Evolutionary conservation across 2,888 invertebrate species (phyloP).

Genomic region (Ariolimax columbianus): DNA sequence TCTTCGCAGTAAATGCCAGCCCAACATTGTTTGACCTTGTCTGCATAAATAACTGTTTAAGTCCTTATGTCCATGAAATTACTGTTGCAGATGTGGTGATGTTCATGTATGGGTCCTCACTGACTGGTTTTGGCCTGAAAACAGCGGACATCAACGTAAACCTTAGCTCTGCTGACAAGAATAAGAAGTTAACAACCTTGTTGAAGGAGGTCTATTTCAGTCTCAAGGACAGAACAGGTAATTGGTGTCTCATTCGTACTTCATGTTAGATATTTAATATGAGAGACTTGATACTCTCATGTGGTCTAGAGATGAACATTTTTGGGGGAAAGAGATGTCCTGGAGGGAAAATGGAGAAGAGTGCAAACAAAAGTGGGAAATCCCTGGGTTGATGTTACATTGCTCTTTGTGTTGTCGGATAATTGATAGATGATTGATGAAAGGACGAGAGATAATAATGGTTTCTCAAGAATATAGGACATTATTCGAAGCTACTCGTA

Average conservation of each 20-base stretch:
- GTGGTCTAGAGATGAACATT: background rate
- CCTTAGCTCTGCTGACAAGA: conserved; percentile 57
- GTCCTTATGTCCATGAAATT: background rate
- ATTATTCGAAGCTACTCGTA: too few species aligned
- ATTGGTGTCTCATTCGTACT: background rate
- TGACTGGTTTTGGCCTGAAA: conserved; percentile 78
- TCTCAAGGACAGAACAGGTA: conserved; percentile 44
- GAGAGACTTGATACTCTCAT: background rate
- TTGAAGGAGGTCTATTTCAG: conserved; percentile 32
- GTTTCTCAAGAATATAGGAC: too few species aligned
- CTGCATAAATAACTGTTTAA: too few species aligned
- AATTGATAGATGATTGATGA: too few species aligned
- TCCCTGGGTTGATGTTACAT: too few species aligned
- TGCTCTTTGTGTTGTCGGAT: too few species aligned
- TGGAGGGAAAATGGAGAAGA: too few species aligned
- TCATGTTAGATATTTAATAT: background rate
- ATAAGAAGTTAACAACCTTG: conserved; percentile 37
- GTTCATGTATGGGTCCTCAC: conserved; percentile 79
- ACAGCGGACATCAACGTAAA: conserved; percentile 79
- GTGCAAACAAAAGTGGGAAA: too few species aligned
- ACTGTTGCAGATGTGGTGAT: conserved; percentile 62
- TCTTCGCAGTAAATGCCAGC: too few species aligned
- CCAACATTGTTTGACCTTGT: too few species aligned
- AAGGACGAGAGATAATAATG: too few species aligned
- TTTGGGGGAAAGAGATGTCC: too few species aligned